Percentiles rank a stretch among this genome's conserved stretches.
Conservation (phyloP, 2,113 vertebrate genomes). For the Empidonax traillii region DNA sequence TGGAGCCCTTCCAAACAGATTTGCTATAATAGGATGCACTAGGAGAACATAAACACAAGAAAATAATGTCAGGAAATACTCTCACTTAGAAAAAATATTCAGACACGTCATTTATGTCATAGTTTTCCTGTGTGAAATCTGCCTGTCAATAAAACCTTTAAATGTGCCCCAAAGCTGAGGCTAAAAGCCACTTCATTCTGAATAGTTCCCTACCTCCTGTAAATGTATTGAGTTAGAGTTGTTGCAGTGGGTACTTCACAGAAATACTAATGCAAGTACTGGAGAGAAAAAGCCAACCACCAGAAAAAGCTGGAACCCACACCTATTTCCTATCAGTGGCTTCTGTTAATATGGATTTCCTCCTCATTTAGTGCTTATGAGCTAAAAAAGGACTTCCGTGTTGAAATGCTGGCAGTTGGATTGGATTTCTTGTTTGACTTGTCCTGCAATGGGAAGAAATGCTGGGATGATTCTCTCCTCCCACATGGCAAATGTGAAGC, state of each 20-base stretch:
- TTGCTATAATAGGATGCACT: conserved; percentile 25
- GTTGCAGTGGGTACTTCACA: neutral
- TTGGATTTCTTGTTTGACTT: neutral
- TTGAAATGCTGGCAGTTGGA: neutral
- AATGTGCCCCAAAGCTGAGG: neutral
- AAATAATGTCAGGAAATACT: conserved; percentile 61
- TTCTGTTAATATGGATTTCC: neutral
- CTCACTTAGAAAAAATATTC: conserved; percentile 14
- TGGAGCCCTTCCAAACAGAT: conserved; percentile 11
- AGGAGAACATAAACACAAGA: conserved; percentile 28
- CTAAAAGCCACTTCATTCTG: neutral
- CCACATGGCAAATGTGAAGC: neutral
- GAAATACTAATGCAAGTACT: neutral
- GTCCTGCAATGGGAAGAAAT: neutral
- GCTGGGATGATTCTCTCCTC: neutral
- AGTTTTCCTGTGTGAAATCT: conserved; percentile 24
- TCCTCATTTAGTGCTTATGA: neutral
- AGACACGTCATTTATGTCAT: neutral
- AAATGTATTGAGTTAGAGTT: neutral
- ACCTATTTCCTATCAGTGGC: neutral
- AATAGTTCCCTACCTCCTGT: neutral
- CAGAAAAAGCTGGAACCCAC: neutral
- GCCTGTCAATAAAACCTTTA: neutral
- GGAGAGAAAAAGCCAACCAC: neutral
- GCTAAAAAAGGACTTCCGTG: neutral